These are phyloP conservation scores for Trichosurus vulpecula DNA, from an alignment of 2,797 vertebrate species.

Conservation along the genomic window DNA sequence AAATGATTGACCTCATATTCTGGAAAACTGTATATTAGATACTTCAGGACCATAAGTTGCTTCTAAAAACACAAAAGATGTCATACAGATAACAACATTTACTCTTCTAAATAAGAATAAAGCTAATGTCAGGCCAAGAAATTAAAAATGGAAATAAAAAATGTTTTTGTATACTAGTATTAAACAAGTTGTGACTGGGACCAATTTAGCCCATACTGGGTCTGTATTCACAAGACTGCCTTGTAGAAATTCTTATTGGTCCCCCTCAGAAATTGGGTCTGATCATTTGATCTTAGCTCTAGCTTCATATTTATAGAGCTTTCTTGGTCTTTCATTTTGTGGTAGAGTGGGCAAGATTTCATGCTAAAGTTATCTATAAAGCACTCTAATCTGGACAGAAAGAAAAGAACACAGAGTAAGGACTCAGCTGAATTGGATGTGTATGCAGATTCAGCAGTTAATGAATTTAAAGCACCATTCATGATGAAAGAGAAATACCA, in stretches of 20 bases:
- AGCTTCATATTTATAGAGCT: conserved; percentile 27
- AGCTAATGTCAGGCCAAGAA: conserved; percentile 48
- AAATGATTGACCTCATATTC: conserved; percentile 48
- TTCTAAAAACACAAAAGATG: conserved; percentile 35
- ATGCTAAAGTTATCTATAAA: conserved; percentile 42
- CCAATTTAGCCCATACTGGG: conserved; percentile 34
- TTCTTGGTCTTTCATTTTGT: conserved; percentile 43
- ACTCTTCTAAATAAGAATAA: conserved; percentile 25
- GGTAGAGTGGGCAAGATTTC: conserved; percentile 13
- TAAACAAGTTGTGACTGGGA: conserved; percentile 25
- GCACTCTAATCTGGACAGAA: conserved; percentile 80
- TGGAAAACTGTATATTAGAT: conserved; percentile 42
- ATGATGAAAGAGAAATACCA: conserved; percentile 74
- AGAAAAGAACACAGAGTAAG: conserved; percentile 83
- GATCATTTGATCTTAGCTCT: background rate
- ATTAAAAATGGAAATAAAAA: background rate
- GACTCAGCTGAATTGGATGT: conserved; percentile 70
- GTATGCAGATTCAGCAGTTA: conserved; percentile 75
- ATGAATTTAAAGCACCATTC: conserved; percentile 83
- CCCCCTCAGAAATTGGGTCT: conserved; percentile 50
- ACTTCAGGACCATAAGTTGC: conserved; percentile 30
- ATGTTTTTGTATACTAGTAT: conserved; percentile 25
- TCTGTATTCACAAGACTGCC: conserved; percentile 28
- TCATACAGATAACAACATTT: background rate
- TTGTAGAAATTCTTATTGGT: conserved; percentile 18